Conservation (phyloP, 2,113 vertebrate genomes). For the Baryphthengus martii region DNA sequence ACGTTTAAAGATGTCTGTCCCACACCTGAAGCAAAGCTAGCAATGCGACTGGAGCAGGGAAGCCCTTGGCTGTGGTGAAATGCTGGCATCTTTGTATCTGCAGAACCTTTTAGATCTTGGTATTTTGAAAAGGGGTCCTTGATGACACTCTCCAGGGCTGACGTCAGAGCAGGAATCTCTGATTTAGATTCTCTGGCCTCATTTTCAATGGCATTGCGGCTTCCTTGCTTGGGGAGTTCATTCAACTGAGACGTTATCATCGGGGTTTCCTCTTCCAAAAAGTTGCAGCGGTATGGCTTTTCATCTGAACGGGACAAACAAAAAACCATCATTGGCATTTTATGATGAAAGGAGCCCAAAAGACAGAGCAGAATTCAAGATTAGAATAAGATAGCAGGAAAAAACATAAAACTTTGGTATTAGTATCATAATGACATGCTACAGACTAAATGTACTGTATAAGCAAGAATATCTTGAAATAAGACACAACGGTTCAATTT, state of each 20-base stretch:
- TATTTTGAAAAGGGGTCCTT: slow-evolving; percentile 62
- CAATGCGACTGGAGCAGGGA: slow-evolving; percentile 16
- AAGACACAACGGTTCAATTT: neutral
- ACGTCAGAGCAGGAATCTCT: neutral
- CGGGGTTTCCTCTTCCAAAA: slow-evolving; percentile 64
- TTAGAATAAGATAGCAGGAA: neutral
- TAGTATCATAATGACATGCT: neutral
- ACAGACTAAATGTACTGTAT: neutral
- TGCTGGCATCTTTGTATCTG: slow-evolving; percentile 75
- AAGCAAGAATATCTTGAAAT: neutral
- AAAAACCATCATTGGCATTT: slow-evolving; percentile 21
- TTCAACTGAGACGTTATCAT: slow-evolving; percentile 69
- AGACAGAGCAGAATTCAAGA: neutral
- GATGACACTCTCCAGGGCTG: slow-evolving; percentile 37
- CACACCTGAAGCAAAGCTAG: neutral
- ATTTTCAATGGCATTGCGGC: neutral
- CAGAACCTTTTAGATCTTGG: slow-evolving; percentile 64
- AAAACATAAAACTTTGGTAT: neutral
- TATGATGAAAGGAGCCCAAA: neutral
- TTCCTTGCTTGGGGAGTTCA: slow-evolving; percentile 56
- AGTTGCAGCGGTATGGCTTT: slow-evolving; percentile 79
- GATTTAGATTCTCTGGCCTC: slow-evolving; percentile 20
- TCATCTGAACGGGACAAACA: slow-evolving; percentile 76
- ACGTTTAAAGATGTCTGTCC: neutral
- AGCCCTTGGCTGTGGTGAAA: slow-evolving; percentile 70